Conservation (phyloP, 2,113 vertebrate species). For the Eurypyga helias region DNA sequence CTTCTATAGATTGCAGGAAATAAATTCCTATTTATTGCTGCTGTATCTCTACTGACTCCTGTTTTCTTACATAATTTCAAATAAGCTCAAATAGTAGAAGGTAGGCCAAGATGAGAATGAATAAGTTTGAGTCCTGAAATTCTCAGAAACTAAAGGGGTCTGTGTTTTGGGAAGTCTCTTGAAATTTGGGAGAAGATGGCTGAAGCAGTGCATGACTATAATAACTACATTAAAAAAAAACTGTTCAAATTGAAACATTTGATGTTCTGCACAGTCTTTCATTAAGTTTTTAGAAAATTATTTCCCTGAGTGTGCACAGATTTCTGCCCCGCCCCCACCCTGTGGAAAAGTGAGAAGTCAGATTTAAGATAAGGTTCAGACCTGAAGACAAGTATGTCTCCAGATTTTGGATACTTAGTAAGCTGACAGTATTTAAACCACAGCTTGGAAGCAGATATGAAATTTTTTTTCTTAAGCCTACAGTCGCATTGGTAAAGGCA, state of each 20-base stretch:
- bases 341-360: background rate
- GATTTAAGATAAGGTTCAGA: background rate
- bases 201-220: background rate
- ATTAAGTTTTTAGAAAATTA: background rate
- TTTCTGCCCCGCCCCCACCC: too few species aligned
- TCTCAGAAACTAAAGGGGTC: background rate
- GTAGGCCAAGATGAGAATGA: background rate
- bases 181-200: background rate
- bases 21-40: background rate
- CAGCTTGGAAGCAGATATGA: background rate
- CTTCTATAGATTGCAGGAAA: background rate
- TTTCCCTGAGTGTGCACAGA: background rate
- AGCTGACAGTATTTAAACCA: background rate
- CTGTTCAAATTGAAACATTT: accelerated
- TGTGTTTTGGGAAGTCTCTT: background rate
- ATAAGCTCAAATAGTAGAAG: background rate
- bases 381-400: background rate
- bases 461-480: background rate
- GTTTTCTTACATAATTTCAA: background rate
- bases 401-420: background rate
- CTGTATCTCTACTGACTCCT: background rate
- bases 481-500: background rate
- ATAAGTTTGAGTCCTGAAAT: background rate
- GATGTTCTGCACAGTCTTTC: background rate
- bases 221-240: background rate